Percentiles rank a stretch among this genome's conserved stretches.
Conservation (phyloP, 2,113 vertebrate genomes). For the Ancistrus triradiatus region DNA sequence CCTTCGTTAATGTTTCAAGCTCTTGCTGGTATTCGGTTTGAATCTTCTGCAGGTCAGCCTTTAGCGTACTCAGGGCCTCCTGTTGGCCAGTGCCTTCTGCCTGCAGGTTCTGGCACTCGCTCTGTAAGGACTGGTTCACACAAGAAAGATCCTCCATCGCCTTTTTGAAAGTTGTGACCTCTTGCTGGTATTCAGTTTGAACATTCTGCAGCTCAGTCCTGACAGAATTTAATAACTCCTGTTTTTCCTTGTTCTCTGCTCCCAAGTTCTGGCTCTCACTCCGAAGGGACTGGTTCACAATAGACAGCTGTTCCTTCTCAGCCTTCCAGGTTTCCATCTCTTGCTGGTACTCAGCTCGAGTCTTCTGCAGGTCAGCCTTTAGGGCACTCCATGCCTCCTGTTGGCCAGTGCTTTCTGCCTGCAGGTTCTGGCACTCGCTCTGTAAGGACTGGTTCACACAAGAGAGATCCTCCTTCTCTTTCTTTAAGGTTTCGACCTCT, state of each 20-base stretch:
- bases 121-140: neutral
- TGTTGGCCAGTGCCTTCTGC: neutral
- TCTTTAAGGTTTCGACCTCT: neutral
- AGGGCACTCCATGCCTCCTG: neutral
- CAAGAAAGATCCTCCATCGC: slow-evolving; percentile 1
- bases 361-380: slow-evolving; percentile 14
- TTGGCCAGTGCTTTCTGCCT: neutral
- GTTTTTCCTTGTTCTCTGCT: slow-evolving; percentile 2
- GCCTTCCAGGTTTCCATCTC: neutral
- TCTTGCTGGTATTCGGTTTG: neutral
- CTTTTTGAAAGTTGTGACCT: neutral
- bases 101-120: neutral
- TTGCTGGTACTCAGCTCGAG: neutral
- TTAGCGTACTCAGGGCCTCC: neutral
- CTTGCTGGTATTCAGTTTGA: neutral
- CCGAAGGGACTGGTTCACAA: neutral
- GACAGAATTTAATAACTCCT: neutral
- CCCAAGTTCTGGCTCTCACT: neutral
- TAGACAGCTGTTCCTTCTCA: neutral
- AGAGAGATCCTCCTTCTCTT: slow-evolving; percentile 1
- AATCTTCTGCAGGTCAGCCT: slow-evolving; percentile 4
- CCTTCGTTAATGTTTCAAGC: neutral
- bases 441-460: neutral
- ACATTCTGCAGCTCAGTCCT: slow-evolving; percentile 19
- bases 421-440: neutral